These are phyloP conservation scores for Planiliza haematocheilus DNA, from an alignment of 2,113 vertebrate genomes.

Conservation along the genomic window DNA sequence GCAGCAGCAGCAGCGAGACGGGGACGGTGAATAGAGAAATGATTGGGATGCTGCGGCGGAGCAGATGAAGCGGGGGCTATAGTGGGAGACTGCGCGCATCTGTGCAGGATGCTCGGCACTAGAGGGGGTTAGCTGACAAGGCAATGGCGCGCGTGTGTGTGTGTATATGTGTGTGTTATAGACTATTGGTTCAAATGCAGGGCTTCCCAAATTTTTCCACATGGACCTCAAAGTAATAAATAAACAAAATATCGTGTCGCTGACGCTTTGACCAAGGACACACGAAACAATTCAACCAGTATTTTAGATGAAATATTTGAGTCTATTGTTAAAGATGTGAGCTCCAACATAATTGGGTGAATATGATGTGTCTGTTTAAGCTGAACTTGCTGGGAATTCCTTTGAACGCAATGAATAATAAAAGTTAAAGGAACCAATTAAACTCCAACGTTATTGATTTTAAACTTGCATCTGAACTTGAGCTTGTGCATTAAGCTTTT, in stretches of 20 bases:
- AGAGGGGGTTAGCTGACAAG: constrained; percentile 91
- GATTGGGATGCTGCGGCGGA: constrained; percentile 51
- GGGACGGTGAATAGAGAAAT: constrained; percentile 24
- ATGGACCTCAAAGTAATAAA: constrained; percentile 7
- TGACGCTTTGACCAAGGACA: background rate
- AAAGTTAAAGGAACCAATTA: background rate
- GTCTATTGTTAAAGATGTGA: background rate
- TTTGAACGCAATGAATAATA: background rate
- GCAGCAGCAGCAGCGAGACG: constrained; percentile 43
- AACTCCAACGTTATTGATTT: too few species aligned
- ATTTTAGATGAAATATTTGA: background rate
- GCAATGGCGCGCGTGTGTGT: constrained; percentile 65
- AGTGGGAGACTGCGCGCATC: constrained; percentile 67
- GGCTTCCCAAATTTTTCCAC: constrained; percentile 22
- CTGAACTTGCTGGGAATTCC: too few species aligned
- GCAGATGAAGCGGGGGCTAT: constrained; percentile 53
- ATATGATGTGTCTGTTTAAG: too few species aligned
- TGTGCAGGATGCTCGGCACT: constrained; percentile 84
- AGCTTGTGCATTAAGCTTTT: too few species aligned
- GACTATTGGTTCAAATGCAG: constrained; percentile 46
- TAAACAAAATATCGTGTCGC: background rate
- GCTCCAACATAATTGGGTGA: too few species aligned
- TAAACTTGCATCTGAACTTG: too few species aligned
- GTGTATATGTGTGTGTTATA: constrained; percentile 36
- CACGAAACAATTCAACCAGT: background rate